phyloP scores from a whole-genome alignment of 2,797 vertebrate species.

The Selene dorsalis region DNA sequence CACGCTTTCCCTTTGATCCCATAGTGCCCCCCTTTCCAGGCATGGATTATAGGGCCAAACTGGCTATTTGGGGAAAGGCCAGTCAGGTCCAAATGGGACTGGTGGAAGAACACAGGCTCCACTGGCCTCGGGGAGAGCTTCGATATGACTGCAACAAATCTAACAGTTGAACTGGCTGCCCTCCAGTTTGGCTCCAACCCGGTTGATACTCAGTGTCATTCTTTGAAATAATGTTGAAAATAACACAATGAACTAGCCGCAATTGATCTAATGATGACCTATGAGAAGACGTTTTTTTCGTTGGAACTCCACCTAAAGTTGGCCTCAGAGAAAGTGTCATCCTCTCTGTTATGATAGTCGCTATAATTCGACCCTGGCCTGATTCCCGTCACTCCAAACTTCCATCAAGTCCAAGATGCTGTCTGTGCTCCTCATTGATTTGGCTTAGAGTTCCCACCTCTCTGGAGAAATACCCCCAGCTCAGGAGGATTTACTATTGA shows the following conservation, averaged over 20 bases:
- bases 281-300: conserved; percentile 39
- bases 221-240: conserved; percentile 59
- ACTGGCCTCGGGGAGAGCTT: conserved; percentile 57
- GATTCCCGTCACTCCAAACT: conserved; percentile 66
- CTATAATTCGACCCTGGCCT: conserved; percentile 39
- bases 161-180: conserved; percentile 61
- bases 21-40: conserved; percentile 61
- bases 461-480: conserved; percentile 77
- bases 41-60: conserved; percentile 75
- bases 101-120: conserved; percentile 74
- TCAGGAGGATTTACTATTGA: conserved; percentile 80
- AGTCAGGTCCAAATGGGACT: conserved; percentile 73
- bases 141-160: conserved; percentile 73
- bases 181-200: conserved; percentile 60
- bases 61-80: conserved; percentile 77
- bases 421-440: conserved; percentile 76
- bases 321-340: conserved; percentile 31
- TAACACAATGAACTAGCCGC: conserved; percentile 33
- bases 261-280: conserved; percentile 58
- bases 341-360: conserved; percentile 38
- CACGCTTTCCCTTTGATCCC: conserved; percentile 72
- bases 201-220: conserved; percentile 38
- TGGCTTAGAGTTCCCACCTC: conserved; percentile 72
- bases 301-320: conserved; percentile 48
- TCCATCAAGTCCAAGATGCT: conserved; percentile 67